These are phyloP conservation scores for Thunnus albacares DNA, from an alignment of 2,797 vertebrate genomes.

Conservation along the genomic window DNA sequence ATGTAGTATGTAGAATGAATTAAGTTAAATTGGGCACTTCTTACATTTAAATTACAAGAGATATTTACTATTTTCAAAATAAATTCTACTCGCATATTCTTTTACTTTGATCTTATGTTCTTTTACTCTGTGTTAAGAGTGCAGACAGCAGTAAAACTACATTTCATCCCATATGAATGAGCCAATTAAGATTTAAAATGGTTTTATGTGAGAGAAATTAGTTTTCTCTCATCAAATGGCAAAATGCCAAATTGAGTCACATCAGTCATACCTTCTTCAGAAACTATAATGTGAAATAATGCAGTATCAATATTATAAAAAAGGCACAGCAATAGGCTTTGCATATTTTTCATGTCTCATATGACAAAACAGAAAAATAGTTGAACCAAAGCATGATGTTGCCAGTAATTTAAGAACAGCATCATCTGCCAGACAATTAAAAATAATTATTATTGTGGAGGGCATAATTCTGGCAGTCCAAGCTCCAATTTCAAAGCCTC, in stretches of 20 bases:
- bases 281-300: background rate
- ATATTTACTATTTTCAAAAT: background rate
- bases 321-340: background rate
- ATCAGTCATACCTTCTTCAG: background rate
- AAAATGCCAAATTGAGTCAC: background rate
- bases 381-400: background rate
- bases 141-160: background rate
- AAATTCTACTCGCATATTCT: background rate
- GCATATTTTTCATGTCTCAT: background rate
- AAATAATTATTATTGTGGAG: background rate
- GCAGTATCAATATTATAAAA: background rate
- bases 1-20: no score
- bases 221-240: background rate
- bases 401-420: background rate
- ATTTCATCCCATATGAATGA: background rate
- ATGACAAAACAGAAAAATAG: background rate
- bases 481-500: conserved; percentile 22
- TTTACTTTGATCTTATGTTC: background rate
- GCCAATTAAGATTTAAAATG: background rate
- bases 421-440: background rate
- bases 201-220: background rate
- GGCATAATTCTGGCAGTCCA: background rate
- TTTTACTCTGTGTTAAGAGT: no score
- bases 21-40: background rate
- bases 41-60: background rate